Evolutionary conservation across 2,888 invertebrate genomes (phyloP).

Genomic region (Melipona bicolor): DNA sequence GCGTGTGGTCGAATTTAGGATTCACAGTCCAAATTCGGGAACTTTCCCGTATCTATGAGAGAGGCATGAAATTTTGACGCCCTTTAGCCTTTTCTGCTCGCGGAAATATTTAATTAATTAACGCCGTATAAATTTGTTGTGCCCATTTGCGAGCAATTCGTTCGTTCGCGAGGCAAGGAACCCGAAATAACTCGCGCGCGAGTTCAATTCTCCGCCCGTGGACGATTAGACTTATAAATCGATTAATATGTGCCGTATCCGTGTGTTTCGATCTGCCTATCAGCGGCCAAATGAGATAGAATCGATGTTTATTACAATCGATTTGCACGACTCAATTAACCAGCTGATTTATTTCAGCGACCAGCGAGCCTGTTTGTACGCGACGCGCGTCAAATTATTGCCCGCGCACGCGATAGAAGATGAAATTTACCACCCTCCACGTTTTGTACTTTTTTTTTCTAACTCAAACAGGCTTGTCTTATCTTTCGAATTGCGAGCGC

Average conservation of each 20-base stretch:
- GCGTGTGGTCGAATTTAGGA: too few species aligned
- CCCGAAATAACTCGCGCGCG: neutral
- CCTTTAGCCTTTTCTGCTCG: neutral
- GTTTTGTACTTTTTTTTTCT: neutral
- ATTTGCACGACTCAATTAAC: conserved; percentile 59
- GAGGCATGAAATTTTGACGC: neutral
- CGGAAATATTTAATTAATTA: neutral
- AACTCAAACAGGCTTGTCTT: neutral
- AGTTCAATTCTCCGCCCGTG: neutral
- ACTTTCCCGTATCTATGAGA: neutral
- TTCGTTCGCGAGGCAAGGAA: neutral
- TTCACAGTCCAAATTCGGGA: too few species aligned
- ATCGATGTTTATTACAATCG: conserved; percentile 51
- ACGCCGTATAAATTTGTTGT: neutral
- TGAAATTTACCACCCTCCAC: neutral
- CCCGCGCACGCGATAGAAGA: neutral
- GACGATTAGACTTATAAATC: conserved; percentile 50
- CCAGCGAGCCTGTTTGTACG: neutral
- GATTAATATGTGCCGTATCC: conserved; percentile 31
- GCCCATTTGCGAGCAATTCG: neutral
- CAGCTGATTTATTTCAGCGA: conserved; percentile 47
- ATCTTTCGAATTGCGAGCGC: neutral
- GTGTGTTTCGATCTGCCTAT: neutral
- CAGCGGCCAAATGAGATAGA: conserved; percentile 27
- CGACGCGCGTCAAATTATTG: conserved; percentile 1